phyloP scores from a whole-genome alignment of 2,888 invertebrate species.

The Clepsis dumicolana region DNA sequence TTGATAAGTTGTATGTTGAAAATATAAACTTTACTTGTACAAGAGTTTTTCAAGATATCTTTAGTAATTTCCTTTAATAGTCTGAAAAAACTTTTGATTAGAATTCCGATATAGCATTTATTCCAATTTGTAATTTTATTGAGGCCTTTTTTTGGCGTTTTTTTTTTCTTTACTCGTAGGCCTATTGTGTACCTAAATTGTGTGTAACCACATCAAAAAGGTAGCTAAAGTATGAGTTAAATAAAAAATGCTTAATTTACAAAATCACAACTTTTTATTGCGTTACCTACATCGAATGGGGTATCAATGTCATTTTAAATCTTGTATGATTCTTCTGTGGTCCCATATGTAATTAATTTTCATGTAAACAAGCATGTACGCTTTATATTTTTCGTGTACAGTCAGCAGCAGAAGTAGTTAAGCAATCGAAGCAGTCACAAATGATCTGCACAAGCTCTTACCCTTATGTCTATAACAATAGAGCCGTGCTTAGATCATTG shows the following conservation, averaged over 20 bases:
- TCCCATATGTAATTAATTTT: too few species aligned
- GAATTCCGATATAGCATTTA: conserved; percentile 16
- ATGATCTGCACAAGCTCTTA: too few species aligned
- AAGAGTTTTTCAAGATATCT: too few species aligned
- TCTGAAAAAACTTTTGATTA: neutral
- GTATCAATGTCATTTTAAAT: neutral
- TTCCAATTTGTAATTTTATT: neutral
- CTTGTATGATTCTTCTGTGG: neutral
- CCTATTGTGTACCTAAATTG: neutral
- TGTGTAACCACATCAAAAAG: neutral
- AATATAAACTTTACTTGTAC: too few species aligned
- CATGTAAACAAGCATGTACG: neutral
- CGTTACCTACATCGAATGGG: neutral
- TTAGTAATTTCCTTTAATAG: too few species aligned
- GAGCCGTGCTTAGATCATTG: too few species aligned
- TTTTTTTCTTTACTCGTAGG: too few species aligned
- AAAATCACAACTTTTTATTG: neutral
- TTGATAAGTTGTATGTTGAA: too few species aligned
- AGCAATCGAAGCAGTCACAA: too few species aligned
- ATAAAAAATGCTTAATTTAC: too few species aligned
- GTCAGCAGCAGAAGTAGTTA: too few species aligned
- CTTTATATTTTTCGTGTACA: neutral
- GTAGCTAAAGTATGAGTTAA: neutral
- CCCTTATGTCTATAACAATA: too few species aligned
- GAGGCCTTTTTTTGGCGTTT: neutral